Percentiles rank a stretch among this genome's conserved stretches.
These are phyloP conservation scores for Drosophila punjabiensis DNA, from an alignment of 1,140 invertebrate species.

Conservation along the genomic window DNA sequence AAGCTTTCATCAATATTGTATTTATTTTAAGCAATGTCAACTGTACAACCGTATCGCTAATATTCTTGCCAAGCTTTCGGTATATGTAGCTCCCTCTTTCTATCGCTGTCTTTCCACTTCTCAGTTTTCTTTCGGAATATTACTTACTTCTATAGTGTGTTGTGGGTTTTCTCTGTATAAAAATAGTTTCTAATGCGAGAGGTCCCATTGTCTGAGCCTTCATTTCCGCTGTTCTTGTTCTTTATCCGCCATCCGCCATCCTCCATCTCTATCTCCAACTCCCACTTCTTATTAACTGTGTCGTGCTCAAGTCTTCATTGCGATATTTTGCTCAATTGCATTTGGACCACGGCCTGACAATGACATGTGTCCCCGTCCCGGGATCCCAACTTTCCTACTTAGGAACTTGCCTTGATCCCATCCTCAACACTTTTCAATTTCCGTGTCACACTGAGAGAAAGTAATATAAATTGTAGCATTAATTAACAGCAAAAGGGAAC, in stretches of 20 bases:
- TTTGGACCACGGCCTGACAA: constrained; percentile 48
- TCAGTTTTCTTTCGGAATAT: constrained; percentile 25
- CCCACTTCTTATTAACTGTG: constrained; percentile 32
- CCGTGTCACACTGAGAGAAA: not conserved
- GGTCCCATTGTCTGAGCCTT: constrained; percentile 51
- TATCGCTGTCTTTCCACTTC: too few relatives aligned
- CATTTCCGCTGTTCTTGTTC: constrained; percentile 40
- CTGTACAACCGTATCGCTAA: constrained; percentile 30
- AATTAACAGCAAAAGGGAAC: not conserved
- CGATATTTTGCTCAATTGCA: constrained; percentile 64
- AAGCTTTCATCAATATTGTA: not conserved
- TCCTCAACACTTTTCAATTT: constrained; percentile 33
- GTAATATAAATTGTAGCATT: not conserved
- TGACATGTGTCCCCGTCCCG: constrained; percentile 41
- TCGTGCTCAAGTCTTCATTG: constrained; percentile 70
- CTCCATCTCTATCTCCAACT: constrained; percentile 2
- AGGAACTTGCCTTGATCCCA: constrained; percentile 31
- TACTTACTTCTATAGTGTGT: constrained; percentile 4
- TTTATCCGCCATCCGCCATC: constrained; percentile 12
- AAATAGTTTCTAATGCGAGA: constrained; percentile 47
- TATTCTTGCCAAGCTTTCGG: constrained; percentile 15
- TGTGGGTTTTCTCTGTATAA: constrained; percentile 7
- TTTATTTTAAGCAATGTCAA: not conserved
- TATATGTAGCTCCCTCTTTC: constrained; percentile 4
- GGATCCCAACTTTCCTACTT: constrained; percentile 4